Conservation (phyloP, 2,113 vertebrate genomes). For the Lophotis ruficrista region DNA sequence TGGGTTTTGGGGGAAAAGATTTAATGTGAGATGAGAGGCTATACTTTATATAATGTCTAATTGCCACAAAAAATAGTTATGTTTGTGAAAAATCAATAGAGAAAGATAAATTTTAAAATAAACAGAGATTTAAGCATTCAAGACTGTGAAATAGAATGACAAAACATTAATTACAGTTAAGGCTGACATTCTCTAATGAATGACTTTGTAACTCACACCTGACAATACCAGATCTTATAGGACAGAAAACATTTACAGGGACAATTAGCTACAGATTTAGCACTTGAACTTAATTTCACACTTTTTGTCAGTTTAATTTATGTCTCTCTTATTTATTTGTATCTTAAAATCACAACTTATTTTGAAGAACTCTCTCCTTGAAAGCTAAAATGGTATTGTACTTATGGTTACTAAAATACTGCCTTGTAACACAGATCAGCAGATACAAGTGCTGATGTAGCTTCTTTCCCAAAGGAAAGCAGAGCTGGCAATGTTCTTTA, state of each 20-base stretch:
- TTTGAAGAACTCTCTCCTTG: neutral
- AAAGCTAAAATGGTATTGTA: neutral
- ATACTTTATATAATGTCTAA: neutral
- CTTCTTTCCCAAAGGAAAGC: slow-evolving; percentile 10
- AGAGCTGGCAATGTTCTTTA: neutral
- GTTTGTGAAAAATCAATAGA: neutral
- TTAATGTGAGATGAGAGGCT: neutral
- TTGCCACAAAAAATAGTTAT: neutral
- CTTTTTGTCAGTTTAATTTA: slow-evolving; percentile 14
- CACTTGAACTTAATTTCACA: neutral
- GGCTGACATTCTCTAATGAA: neutral
- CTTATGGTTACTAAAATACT: neutral
- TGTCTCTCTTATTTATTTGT: neutral
- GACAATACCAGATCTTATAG: neutral
- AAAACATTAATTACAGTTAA: slow-evolving; percentile 11
- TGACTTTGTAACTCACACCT: neutral
- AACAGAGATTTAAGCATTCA: neutral
- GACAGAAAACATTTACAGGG: neutral
- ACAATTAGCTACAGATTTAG: neutral
- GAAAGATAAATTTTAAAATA: neutral
- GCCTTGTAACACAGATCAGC: neutral
- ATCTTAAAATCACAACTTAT: neutral
- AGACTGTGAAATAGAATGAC: neutral
- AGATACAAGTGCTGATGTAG: neutral
- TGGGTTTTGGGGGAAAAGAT: neutral